Evolutionary conservation across 2,113 vertebrate genomes (phyloP).

Genomic region (Callipepla californica): DNA sequence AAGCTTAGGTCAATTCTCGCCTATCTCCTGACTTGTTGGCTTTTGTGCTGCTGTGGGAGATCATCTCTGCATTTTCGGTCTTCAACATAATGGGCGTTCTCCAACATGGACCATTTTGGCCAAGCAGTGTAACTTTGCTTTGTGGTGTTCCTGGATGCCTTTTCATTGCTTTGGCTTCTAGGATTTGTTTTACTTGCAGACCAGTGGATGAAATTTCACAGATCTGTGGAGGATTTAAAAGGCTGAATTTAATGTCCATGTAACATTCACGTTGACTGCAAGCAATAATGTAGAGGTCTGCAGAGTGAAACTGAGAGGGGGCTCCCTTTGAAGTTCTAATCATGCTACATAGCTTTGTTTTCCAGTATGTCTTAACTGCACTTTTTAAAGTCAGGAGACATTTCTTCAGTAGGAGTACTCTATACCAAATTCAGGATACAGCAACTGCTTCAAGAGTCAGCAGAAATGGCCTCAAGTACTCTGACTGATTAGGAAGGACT

Average conservation of each 20-base stretch:
- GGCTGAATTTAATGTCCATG: not conserved
- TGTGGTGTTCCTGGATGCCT: not conserved
- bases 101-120: not conserved
- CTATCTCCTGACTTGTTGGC: not conserved
- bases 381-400: not conserved
- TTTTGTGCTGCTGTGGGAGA: not conserved
- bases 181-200: not conserved
- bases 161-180: not conserved
- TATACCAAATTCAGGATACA: not conserved
- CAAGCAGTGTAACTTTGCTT: not conserved
- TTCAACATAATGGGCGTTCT: not conserved
- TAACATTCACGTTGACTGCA: not conserved
- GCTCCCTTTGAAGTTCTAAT: not conserved
- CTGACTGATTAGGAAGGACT: conserved; percentile 45
- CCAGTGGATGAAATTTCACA: fast-evolving
- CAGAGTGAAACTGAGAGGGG: not conserved
- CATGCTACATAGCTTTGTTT: not conserved
- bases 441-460: conserved; percentile 1
- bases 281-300: not conserved
- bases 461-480: conserved; percentile 23
- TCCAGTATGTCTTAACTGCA: not conserved
- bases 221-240: not conserved
- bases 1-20: not conserved
- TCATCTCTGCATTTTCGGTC: not conserved
- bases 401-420: not conserved